Percentiles rank a stretch among this genome's conserved stretches.
These are phyloP conservation scores for Biston betularia DNA, from an alignment of 2,888 invertebrate species.

Conservation along the genomic window DNA sequence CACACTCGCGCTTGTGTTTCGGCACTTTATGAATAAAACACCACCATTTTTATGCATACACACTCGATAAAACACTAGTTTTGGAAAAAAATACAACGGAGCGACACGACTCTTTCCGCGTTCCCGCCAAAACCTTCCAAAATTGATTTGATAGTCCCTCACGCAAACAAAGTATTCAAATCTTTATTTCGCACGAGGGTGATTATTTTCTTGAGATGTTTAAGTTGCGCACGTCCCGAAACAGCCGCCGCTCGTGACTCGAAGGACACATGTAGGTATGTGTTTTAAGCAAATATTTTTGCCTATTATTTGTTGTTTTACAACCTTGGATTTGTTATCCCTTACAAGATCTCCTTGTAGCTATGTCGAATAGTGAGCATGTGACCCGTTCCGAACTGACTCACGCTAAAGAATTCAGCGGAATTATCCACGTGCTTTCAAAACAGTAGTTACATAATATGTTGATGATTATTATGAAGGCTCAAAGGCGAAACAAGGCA, in stretches of 20 bases:
- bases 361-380: background rate
- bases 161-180: conserved; percentile 5
- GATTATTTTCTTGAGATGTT: background rate
- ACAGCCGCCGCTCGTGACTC: background rate
- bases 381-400: background rate
- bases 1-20: too few relatives aligned
- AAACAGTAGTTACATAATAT: too few relatives aligned
- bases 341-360: background rate
- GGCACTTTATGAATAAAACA: too few relatives aligned
- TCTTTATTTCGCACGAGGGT: conserved; percentile 6
- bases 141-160: background rate
- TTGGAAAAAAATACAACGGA: too few relatives aligned
- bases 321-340: conserved; percentile 20
- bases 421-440: background rate
- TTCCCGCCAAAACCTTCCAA: too few relatives aligned
- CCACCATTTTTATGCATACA: too few relatives aligned
- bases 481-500: background rate
- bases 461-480: too few relatives aligned
- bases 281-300: conserved; percentile 16
- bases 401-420: background rate
- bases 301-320: background rate
- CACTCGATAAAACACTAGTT: too few relatives aligned
- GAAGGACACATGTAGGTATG: conserved; percentile 4
- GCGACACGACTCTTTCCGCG: too few relatives aligned
- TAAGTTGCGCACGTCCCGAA: background rate